Base-by-base conservation (phyloP, 2,113 vertebrate genomes). In the Pseudorectes ferrugineus region DNA sequence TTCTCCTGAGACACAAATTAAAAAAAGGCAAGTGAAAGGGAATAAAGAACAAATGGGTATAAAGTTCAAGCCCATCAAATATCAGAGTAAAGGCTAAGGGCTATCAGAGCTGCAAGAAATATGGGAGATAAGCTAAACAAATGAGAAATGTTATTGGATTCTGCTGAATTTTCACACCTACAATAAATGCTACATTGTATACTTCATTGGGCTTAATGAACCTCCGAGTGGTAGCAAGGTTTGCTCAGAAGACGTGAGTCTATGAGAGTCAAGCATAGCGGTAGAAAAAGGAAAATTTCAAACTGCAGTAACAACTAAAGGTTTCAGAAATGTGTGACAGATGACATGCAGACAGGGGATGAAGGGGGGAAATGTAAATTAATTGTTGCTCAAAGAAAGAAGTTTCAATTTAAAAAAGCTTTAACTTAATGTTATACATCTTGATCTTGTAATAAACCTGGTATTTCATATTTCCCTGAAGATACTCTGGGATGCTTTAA, bases 161-260 rank as follows among this genome's bases (percentile, higher is more conserved):
- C 22, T 14, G 28, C 8, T 57, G 46, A 33, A 85, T 92, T 86
- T 93, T 92, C 45, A 81, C 40, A 38, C 24, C 17, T 85, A 22
- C 22, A 12, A 5, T 21, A 57, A 54, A 36, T 48, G 9, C 40
- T 63, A 6, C 18, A 20, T 51, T 62, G 40, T 29, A 51, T 10
- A 35, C 7, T 73, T 83, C 49, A 3, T 21, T 42, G 17, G 15
- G 21, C 5, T 10, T 86, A 71, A 46, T 14, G 59, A 94, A 38
- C 16, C 5, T 46, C 4, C 0, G 18, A 13, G 11, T 4, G 6
- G 24, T 9, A 58, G 6, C 10, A 70, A 62, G 14, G 14, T 12
- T 83, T 71, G 10, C 22, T 85, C 9, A 51, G 40, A 51, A 57
- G 11, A 21, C 11, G 6, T 3, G 6, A 38, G 8, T 49, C 33